Conservation (phyloP, 2,888 invertebrate species). For the Nycteola revayana region DNA sequence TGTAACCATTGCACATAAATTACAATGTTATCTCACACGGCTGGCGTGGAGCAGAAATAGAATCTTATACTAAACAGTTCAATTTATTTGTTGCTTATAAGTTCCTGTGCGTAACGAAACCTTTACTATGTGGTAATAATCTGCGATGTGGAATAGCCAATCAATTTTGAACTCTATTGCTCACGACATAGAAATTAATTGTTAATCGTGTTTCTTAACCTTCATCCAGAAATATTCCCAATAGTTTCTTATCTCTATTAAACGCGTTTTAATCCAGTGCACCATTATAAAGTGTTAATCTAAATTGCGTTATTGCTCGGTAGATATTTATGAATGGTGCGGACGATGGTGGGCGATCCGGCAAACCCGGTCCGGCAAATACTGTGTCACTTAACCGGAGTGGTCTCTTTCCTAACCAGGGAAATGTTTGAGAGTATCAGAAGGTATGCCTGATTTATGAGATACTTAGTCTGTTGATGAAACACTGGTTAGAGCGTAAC, state of each 20-base stretch:
- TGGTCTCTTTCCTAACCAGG: conserved; percentile 37
- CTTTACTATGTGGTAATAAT: conserved; percentile 15
- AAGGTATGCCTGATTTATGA: conserved; percentile 25
- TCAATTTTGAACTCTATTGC: conserved; percentile 17
- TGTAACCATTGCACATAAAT: background rate
- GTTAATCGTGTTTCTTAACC: conserved; percentile 13
- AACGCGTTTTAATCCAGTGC: conserved; percentile 46
- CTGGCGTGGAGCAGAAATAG: conserved; percentile 8
- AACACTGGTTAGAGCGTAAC: no score
- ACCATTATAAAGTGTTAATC: conserved; percentile 46
- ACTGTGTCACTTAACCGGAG: conserved; percentile 50
- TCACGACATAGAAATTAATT: conserved; percentile 10
- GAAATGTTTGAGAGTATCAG: conserved; percentile 33
- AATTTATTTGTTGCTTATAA: conserved; percentile 15
- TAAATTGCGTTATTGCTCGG: conserved; percentile 64
- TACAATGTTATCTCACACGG: background rate
- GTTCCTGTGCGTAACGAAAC: conserved; percentile 21
- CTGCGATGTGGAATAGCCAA: conserved; percentile 8
- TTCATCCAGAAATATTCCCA: conserved; percentile 33
- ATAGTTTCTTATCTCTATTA: conserved; percentile 34
- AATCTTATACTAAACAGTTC: conserved; percentile 8
- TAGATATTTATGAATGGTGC: conserved; percentile 65
- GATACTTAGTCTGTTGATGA: no score
- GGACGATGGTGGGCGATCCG: conserved; percentile 73
- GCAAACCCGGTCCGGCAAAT: conserved; percentile 48